Evolutionary conservation across 1,140 invertebrate genomes (phyloP).

Genomic region (Rhopalosiphum maidis): DNA sequence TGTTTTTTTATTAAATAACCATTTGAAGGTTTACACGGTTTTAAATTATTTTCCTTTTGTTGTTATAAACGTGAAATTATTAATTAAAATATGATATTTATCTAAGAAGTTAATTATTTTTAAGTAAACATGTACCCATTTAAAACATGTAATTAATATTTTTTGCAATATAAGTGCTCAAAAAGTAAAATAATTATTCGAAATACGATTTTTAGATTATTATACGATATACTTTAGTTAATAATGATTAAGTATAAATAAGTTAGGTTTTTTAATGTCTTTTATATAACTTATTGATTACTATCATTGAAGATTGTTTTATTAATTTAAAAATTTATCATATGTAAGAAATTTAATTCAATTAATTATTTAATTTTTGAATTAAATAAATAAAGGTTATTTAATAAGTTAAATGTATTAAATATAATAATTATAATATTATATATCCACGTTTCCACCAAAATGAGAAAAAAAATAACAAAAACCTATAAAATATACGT

Average conservation of each 20-base stretch:
- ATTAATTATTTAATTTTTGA: neutral
- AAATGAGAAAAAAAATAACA: neutral
- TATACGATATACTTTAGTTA: too few relatives aligned
- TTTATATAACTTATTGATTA: neutral
- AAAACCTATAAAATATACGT: conserved; percentile 8
- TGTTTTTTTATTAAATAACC: too few relatives aligned
- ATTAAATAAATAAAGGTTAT: neutral
- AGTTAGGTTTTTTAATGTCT: neutral
- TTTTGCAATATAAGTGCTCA: neutral
- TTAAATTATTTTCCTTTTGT: too few relatives aligned
- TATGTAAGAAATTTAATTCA: neutral
- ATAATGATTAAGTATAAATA: too few relatives aligned
- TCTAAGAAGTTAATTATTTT: too few relatives aligned
- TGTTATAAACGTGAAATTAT: too few relatives aligned
- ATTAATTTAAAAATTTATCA: neutral
- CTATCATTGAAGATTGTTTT: neutral
- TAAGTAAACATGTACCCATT: too few relatives aligned
- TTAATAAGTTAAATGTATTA: neutral
- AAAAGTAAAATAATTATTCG: neutral
- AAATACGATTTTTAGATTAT: neutral
- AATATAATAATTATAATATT: neutral
- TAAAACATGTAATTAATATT: neutral
- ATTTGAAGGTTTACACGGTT: too few relatives aligned
- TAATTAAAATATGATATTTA: too few relatives aligned
- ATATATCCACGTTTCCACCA: neutral